These are phyloP conservation scores for Dasyprocta punctata DNA, from an alignment of 2,113 vertebrate genomes.

Conservation along the genomic window DNA sequence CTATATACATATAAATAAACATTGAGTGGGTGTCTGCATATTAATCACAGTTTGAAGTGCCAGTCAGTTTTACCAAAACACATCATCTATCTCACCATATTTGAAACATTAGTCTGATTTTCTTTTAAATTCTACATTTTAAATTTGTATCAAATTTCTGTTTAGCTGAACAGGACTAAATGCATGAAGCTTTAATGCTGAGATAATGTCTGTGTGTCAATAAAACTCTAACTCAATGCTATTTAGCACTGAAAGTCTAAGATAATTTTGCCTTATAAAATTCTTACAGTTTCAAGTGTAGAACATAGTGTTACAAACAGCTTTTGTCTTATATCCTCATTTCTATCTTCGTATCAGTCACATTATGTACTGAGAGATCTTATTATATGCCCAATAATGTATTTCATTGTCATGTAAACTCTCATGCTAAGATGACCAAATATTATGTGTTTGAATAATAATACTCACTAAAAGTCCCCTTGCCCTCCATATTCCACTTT, in stretches of 20 bases:
- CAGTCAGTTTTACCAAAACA: neutral
- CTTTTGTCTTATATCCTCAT: neutral
- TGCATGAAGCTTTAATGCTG: neutral
- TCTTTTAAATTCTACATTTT: neutral
- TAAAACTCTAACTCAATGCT: neutral
- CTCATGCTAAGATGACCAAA: neutral
- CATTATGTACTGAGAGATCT: neutral
- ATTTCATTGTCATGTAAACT: neutral
- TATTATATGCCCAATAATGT: neutral
- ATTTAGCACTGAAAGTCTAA: neutral
- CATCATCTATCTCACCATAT: neutral
- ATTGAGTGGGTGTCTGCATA: neutral
- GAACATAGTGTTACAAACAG: neutral
- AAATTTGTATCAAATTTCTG: neutral
- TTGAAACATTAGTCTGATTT: neutral
- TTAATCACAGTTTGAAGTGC: neutral
- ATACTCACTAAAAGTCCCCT: neutral
- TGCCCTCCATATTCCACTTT: neutral
- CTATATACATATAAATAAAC: neutral
- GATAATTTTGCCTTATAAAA: neutral
- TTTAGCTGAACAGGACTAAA: neutral
- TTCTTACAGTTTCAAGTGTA: neutral
- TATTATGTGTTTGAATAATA: neutral
- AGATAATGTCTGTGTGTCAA: neutral
- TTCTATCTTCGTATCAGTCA: neutral